These are phyloP conservation scores for Gortyna flavago DNA, from an alignment of 2,888 invertebrate species.

Conservation along the genomic window DNA sequence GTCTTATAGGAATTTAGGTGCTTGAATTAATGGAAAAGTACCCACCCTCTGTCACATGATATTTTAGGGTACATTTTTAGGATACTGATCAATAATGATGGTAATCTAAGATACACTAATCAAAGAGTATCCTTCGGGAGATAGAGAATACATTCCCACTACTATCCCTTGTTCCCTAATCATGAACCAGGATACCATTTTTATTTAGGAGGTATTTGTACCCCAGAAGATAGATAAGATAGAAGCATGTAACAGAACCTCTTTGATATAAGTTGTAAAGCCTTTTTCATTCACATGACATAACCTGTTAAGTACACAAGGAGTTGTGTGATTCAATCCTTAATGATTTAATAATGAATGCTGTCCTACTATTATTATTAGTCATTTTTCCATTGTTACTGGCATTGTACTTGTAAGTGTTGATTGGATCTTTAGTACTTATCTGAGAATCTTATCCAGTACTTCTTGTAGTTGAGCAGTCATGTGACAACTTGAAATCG, in stretches of 20 bases:
- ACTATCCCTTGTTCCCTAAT: background rate
- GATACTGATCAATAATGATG: no score
- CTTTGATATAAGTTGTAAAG: conserved; percentile 11
- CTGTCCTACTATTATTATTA: conserved; percentile 3
- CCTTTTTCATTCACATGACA: conserved; percentile 48
- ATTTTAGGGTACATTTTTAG: background rate
- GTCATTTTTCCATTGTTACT: conserved; percentile 37
- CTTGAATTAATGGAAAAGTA: background rate
- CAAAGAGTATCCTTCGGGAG: background rate
- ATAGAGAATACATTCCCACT: background rate
- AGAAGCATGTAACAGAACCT: conserved; percentile 1
- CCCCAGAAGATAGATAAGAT: background rate
- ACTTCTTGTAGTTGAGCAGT: conserved; percentile 21
- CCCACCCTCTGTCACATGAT: background rate
- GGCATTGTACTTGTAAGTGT: conserved; percentile 26
- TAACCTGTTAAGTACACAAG: conserved; percentile 37
- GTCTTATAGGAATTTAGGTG: background rate
- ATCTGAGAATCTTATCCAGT: conserved; percentile 3
- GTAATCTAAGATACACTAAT: background rate
- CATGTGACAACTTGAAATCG: conserved; percentile 38
- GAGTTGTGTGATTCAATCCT: conserved; percentile 58
- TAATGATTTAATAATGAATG: conserved; percentile 28
- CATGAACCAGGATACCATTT: background rate
- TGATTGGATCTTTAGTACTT: conserved; percentile 33
- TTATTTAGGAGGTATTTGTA: background rate